These are phyloP conservation scores for Vesta saturnalis DNA, from an alignment of 2,888 invertebrate species.

Conservation along the genomic window DNA sequence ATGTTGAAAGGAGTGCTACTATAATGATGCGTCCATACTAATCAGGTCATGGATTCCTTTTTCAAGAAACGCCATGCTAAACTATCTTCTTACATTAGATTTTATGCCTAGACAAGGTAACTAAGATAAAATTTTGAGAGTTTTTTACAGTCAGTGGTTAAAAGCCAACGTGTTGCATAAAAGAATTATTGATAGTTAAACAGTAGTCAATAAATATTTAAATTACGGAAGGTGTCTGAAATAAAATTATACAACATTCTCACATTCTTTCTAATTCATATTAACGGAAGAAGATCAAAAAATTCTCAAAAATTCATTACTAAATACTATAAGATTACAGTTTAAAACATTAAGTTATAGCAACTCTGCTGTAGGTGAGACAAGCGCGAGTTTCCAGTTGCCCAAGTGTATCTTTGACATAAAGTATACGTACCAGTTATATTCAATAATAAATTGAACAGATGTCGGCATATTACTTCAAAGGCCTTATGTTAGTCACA, in stretches of 20 bases:
- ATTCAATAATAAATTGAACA: slow-evolving; percentile 47
- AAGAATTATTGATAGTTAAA: no score
- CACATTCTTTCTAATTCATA: slow-evolving; percentile 19
- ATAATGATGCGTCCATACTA: no score
- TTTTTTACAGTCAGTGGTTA: no score
- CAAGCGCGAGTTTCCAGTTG: slow-evolving; percentile 47
- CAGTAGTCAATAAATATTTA: slow-evolving; percentile 1
- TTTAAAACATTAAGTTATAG: slow-evolving; percentile 59
- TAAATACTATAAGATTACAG: slow-evolving; percentile 57
- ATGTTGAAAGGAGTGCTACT: no score
- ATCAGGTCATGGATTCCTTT: no score
- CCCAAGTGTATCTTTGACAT: slow-evolving; percentile 34
- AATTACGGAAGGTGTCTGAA: slow-evolving; percentile 1
- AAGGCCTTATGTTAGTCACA: slow-evolving; percentile 62
- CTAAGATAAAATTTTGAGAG: no score
- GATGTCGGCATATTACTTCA: slow-evolving; percentile 58
- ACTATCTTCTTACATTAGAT: no score
- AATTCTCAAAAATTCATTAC: slow-evolving; percentile 55
- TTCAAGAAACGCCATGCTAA: no score
- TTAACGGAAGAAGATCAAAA: slow-evolving; percentile 28
- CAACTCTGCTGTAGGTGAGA: slow-evolving; percentile 60
- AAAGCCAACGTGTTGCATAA: no score
- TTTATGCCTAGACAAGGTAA: no score
- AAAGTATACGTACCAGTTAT: slow-evolving; percentile 7
- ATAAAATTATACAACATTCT: slow-evolving; percentile 12